phyloP scores from a whole-genome alignment of 1,140 invertebrate genomes.

The Papilio dardanus region DNA sequence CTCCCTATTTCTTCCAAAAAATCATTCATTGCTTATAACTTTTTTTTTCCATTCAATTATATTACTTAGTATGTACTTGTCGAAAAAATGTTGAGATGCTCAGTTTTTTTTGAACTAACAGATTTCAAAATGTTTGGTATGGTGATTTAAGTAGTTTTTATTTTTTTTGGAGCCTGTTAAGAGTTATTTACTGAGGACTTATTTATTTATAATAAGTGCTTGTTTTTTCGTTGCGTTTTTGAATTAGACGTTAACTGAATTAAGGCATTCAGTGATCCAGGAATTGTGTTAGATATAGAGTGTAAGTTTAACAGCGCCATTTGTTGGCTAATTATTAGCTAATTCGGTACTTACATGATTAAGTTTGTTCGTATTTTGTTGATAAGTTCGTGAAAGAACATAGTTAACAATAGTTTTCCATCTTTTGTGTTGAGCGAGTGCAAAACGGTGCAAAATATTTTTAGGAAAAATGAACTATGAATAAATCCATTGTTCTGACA shows the following conservation, averaged over 20 bases:
- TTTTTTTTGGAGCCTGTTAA: not conserved
- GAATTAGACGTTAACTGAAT: too few species aligned
- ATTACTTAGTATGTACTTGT: not conserved
- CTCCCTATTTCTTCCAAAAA: not conserved
- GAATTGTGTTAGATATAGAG: too few species aligned
- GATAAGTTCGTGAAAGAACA: not conserved
- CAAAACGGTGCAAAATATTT: not conserved
- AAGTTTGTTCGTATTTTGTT: not conserved
- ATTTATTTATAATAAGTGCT: not conserved
- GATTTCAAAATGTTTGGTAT: too few species aligned
- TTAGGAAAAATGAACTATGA: not conserved
- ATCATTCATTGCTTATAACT: not conserved
- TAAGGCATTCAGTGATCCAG: too few species aligned
- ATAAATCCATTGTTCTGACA: not conserved
- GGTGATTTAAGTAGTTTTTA: not conserved
- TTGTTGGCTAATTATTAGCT: not conserved
- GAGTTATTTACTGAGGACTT: not conserved
- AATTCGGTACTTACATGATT: not conserved
- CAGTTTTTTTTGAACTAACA: too few species aligned
- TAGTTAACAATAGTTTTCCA: not conserved
- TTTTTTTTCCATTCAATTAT: not conserved
- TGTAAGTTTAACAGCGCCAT: too few species aligned
- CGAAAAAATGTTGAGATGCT: not conserved
- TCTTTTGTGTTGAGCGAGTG: not conserved
- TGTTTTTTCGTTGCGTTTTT: not conserved